phyloP scores from a whole-genome alignment of 2,888 invertebrate genomes.

The Artemia sinica region DNA sequence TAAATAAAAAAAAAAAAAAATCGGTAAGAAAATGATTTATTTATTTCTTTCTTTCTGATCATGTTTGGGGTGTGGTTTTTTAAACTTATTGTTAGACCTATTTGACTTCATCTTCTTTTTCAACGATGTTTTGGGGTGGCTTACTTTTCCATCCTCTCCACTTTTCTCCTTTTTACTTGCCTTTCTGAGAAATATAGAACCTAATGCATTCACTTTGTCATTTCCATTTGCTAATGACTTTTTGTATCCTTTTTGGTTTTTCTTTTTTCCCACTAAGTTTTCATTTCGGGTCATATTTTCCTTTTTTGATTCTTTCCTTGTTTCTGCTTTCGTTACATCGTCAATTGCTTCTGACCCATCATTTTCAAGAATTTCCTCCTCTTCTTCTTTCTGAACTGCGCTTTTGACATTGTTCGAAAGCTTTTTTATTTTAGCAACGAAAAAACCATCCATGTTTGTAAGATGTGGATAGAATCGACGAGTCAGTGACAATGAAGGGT shows the following conservation, averaged over 20 bases:
- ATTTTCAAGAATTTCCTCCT: constrained; percentile 20
- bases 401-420: constrained; percentile 56
- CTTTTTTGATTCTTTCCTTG: background rate
- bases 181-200: background rate
- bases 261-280: background rate
- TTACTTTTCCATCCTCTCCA: no score
- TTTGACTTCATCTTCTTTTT: no score
- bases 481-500: constrained; percentile 70
- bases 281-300: background rate
- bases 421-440: constrained; percentile 92
- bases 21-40: no score
- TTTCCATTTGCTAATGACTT: background rate
- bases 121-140: no score
- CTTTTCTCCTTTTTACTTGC: no score
- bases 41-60: no score
- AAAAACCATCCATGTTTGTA: constrained; percentile 99
- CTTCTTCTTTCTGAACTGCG: constrained; percentile 21
- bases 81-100: no score
- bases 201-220: background rate
- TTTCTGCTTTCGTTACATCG: background rate
- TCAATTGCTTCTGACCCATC: background rate
- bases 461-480: constrained; percentile 90
- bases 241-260: background rate
- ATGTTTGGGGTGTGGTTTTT: no score
- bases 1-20: no score